These are phyloP conservation scores for Gymnoscelis rufifasciata DNA, from an alignment of 2,888 invertebrate genomes.

Conservation along the genomic window DNA sequence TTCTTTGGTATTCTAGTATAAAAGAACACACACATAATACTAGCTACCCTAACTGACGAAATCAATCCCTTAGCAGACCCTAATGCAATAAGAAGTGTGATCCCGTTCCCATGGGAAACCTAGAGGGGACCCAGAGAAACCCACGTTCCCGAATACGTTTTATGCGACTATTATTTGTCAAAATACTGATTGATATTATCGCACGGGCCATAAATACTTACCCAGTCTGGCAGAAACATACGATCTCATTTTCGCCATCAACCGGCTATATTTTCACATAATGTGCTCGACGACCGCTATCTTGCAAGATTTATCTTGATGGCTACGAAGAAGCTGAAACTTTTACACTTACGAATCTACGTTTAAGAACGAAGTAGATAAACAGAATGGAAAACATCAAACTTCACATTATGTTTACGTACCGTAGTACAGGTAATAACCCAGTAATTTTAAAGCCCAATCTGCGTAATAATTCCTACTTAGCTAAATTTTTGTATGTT, in stretches of 20 bases:
- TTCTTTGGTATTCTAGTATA: too few species aligned
- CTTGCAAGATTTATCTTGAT: constrained; percentile 59
- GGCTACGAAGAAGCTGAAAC: constrained; percentile 31
- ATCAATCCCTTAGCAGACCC: too few species aligned
- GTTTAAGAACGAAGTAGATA: constrained; percentile 3
- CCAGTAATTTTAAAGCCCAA: too few species aligned
- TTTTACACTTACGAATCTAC: constrained; percentile 13
- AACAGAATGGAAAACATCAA: background rate
- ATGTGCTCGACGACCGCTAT: constrained; percentile 52
- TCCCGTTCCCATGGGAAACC: too few species aligned
- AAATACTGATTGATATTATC: constrained; percentile 2
- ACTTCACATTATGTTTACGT: background rate
- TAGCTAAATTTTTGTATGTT: too few species aligned
- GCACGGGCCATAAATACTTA: background rate
- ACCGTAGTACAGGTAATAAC: too few species aligned
- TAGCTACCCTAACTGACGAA: too few species aligned
- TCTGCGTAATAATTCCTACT: too few species aligned
- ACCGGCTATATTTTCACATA: constrained; percentile 55
- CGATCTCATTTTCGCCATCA: constrained; percentile 55
- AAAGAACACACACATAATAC: too few species aligned
- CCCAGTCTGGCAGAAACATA: constrained; percentile 13
- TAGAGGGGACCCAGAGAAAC: too few species aligned
- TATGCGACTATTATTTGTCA: background rate
- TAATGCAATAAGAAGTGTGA: too few species aligned
- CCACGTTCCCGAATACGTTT: background rate